A percentile compares a stretch with the other conserved stretches of the same genome.
Evolutionary conservation across 2,888 invertebrate genomes (phyloP).

Genomic region (Nematopogon swammerdamellus): DNA sequence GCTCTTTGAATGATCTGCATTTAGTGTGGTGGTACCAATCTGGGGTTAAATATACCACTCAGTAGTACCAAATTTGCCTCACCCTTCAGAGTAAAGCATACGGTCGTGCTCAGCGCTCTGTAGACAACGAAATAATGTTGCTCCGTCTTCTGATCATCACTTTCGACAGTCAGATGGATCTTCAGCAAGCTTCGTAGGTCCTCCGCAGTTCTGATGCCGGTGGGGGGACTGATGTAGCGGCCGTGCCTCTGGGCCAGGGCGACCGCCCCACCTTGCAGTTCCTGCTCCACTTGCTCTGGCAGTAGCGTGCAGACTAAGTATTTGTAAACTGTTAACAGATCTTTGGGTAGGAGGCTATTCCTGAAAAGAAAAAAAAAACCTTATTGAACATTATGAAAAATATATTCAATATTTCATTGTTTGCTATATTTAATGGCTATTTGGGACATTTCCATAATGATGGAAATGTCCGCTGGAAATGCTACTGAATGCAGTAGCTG

Average conservation of each 20-base stretch:
- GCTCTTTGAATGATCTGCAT: too few species aligned
- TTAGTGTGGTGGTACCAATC: too few species aligned
- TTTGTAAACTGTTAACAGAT: conserved; percentile 87
- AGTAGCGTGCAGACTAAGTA: conserved; percentile 78
- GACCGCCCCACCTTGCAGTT: conserved; percentile 66
- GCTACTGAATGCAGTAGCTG: too few species aligned
- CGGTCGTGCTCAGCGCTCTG: conserved; percentile 78
- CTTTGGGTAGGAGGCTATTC: conserved; percentile 80
- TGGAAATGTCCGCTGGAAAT: too few species aligned
- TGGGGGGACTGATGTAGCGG: conserved; percentile 41
- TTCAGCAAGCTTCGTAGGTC: conserved; percentile 65
- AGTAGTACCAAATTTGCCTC: conserved; percentile 23
- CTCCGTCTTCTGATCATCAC: conserved; percentile 45
- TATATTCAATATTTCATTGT: conserved; percentile 3
- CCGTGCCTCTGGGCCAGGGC: conserved; percentile 46
- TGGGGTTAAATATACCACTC: too few species aligned
- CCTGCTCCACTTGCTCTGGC: conserved; percentile 71
- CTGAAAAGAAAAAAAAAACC: conserved; percentile 57
- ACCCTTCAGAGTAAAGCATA: conserved; percentile 85
- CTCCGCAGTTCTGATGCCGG: conserved; percentile 33
- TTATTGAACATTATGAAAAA: conserved; percentile 3
- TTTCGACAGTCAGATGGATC: conserved; percentile 63
- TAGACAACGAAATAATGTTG: conserved; percentile 80
- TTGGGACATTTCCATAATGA: too few species aligned
- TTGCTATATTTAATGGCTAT: too few species aligned